These are phyloP conservation scores for Periphyllus acericola DNA, from an alignment of 2,888 invertebrate species.

Conservation along the genomic window DNA sequence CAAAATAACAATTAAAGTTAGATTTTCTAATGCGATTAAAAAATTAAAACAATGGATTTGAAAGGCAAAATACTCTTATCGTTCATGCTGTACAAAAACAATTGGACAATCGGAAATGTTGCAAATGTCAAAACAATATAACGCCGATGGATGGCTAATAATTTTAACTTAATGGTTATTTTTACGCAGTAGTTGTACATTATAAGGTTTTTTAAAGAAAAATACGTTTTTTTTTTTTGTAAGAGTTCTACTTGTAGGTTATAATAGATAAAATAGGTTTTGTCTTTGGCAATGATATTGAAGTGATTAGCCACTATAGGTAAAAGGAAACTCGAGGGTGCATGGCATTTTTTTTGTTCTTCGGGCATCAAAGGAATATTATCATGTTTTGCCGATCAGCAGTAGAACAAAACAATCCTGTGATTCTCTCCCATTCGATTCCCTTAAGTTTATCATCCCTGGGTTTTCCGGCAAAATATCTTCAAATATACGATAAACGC, in stretches of 20 bases:
- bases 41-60: too few relatives aligned
- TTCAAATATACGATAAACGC: conserved; percentile 49
- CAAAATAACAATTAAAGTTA: too few relatives aligned
- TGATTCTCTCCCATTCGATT: conserved; percentile 2
- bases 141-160: too few relatives aligned
- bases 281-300: background rate
- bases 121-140: too few relatives aligned
- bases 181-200: too few relatives aligned
- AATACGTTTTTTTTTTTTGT: too few relatives aligned
- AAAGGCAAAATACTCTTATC: too few relatives aligned
- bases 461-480: conserved; percentile 52
- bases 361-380: conserved; percentile 49
- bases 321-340: conserved; percentile 18
- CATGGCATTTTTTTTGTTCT: conserved; percentile 17
- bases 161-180: too few relatives aligned
- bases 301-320: conserved; percentile 46
- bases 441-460: conserved; percentile 37
- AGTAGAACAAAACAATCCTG: conserved; percentile 44
- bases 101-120: too few relatives aligned
- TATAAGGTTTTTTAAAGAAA: too few relatives aligned
- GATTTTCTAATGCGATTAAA: too few relatives aligned
- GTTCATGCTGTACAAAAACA: too few relatives aligned
- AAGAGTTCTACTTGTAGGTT: background rate
- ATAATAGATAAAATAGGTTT: conserved; percentile 18
- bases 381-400: conserved; percentile 48